Conservation (phyloP, 2,113 vertebrate genomes). For the Guaruba guarouba region DNA sequence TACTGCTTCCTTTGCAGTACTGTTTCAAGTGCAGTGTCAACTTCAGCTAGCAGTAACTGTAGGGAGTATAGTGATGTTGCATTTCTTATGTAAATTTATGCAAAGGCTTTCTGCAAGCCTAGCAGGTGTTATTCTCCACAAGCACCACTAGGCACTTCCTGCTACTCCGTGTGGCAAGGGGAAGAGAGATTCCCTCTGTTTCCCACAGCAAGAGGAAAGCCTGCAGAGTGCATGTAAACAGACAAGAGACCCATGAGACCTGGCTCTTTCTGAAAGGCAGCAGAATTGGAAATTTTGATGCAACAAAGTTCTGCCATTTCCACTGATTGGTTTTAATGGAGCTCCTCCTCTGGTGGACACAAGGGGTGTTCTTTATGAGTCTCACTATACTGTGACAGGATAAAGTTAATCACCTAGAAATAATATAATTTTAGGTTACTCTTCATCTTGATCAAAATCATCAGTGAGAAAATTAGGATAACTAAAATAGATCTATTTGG, state of each 20-base stretch:
- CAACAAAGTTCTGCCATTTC: not conserved
- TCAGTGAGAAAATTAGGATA: not conserved
- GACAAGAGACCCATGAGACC: not conserved
- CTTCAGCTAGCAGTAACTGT: conserved; percentile 56
- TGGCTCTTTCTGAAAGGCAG: not conserved
- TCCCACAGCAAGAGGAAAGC: not conserved
- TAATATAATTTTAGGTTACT: not conserved
- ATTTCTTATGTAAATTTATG: conserved; percentile 75
- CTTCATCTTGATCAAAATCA: not conserved
- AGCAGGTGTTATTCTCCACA: conserved; percentile 46
- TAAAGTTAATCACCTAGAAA: not conserved
- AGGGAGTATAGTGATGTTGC: conserved; percentile 44
- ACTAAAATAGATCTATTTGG: not conserved
- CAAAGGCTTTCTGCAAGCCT: conserved; percentile 54
- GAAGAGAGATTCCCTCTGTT: conserved; percentile 13
- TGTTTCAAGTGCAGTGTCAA: conserved; percentile 60
- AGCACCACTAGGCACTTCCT: conserved; percentile 31
- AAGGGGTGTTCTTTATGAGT: not conserved
- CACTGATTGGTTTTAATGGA: not conserved
- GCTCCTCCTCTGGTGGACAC: not conserved
- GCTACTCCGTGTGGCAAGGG: conserved; percentile 37
- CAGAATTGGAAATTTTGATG: not conserved
- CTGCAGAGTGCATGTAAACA: conserved; percentile 9
- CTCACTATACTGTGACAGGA: not conserved
- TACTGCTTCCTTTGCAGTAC: conserved; percentile 19